Conservation (phyloP, 1,140 invertebrate genomes). For the Mamestra configurata region DNA sequence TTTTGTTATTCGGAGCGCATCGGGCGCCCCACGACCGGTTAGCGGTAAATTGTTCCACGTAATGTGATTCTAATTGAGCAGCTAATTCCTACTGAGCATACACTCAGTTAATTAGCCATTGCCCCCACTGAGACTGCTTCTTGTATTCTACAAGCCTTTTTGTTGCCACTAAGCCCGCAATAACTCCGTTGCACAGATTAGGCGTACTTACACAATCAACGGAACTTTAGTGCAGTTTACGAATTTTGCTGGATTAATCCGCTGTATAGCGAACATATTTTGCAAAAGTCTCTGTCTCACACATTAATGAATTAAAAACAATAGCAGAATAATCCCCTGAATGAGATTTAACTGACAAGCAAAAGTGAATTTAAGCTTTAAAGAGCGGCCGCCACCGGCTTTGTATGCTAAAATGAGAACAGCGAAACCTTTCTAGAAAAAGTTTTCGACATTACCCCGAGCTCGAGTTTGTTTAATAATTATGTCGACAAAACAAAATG, state of each 20-base stretch:
- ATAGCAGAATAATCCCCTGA: constrained; percentile 10
- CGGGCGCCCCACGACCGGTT: constrained; percentile 75
- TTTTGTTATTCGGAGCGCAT: constrained; percentile 81
- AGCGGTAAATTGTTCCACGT: constrained; percentile 83
- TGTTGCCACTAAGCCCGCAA: constrained; percentile 25
- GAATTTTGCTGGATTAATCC: background rate
- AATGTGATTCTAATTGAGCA: constrained; percentile 86
- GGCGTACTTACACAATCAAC: constrained; percentile 15
- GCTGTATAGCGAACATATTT: background rate
- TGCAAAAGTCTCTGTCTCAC: background rate
- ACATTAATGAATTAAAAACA: constrained; percentile 10
- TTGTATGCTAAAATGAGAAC: constrained; percentile 31
- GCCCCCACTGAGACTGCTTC: constrained; percentile 43
- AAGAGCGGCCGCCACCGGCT: background rate
- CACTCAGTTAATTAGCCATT: constrained; percentile 79
- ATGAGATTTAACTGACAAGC: constrained; percentile 17
- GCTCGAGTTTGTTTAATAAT: constrained; percentile 16
- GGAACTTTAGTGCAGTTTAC: background rate
- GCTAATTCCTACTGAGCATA: constrained; percentile 81
- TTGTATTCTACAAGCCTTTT: constrained; percentile 46
- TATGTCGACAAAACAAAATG: constrained; percentile 20
- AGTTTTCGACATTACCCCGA: constrained; percentile 18
- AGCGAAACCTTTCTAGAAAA: constrained; percentile 7
- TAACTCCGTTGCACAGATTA: background rate
- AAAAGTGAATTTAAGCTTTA: constrained; percentile 30